Percentiles rank a stretch among this genome's conserved stretches.
Conservation (phyloP, 2,113 vertebrate genomes). For the Hiodon alosoides region DNA sequence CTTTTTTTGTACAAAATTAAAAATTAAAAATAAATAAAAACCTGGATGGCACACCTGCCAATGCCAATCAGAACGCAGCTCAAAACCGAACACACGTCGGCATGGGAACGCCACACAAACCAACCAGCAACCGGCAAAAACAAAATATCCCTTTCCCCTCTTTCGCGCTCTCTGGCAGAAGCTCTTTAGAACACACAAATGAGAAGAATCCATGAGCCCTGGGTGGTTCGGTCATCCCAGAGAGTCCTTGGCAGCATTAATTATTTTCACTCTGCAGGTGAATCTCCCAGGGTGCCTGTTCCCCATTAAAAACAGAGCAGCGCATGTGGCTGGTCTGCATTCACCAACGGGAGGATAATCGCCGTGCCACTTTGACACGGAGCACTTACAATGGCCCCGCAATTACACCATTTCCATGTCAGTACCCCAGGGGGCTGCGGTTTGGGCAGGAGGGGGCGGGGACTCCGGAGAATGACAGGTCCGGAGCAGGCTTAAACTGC, state of each 20-base stretch:
- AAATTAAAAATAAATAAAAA: neutral
- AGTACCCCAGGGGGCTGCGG: neutral
- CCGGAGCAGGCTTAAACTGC: constrained; percentile 20
- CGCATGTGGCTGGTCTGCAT: constrained; percentile 20
- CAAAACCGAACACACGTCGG: neutral
- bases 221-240: neutral
- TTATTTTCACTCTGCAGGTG: constrained; percentile 18
- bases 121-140: neutral
- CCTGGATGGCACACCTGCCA: neutral
- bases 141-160: constrained; percentile 2
- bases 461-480: constrained; percentile 22
- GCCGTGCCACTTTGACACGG: constrained; percentile 24
- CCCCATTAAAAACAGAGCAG: constrained; percentile 23
- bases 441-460: neutral
- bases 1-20: neutral
- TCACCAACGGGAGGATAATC: constrained; percentile 19
- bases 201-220: neutral
- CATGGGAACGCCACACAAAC: neutral
- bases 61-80: too few relatives aligned
- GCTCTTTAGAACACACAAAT: neutral
- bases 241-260: neutral
- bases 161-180: neutral
- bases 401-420: constrained; percentile 25
- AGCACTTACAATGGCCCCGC: constrained; percentile 12
- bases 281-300: constrained; percentile 21